Evolutionary conservation across 2,888 invertebrate genomes (phyloP).

Genomic region (Drosophila planitibia): DNA sequence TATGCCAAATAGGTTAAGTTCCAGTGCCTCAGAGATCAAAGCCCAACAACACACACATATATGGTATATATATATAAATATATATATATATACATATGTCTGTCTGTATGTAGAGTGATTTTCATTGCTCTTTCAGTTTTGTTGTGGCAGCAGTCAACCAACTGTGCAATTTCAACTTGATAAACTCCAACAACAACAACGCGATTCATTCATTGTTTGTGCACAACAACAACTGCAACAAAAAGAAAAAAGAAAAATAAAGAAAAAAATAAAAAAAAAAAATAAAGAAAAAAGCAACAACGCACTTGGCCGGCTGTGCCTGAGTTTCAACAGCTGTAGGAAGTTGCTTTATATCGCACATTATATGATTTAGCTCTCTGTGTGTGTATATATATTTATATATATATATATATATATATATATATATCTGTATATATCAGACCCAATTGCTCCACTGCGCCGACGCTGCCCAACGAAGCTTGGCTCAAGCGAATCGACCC

Average conservation of each 20-base stretch:
- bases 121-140: conserved; percentile 44
- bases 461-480: conserved; percentile 61
- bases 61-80: background rate
- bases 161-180: conserved; percentile 71
- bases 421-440: conserved; percentile 15
- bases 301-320: conserved; percentile 62
- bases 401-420: background rate
- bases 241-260: conserved; percentile 7
- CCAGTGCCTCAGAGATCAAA: conserved; percentile 15
- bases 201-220: conserved; percentile 71
- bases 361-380: conserved; percentile 34
- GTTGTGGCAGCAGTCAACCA: conserved; percentile 65
- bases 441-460: conserved; percentile 42
- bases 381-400: conserved; percentile 4
- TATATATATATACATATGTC: background rate
- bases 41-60: background rate
- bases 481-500: conserved; percentile 66
- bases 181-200: conserved; percentile 56
- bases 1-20: conserved; percentile 21
- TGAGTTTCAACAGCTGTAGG: conserved; percentile 68
- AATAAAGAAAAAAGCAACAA: conserved; percentile 30
- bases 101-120: conserved; percentile 25
- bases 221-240: conserved; percentile 40
- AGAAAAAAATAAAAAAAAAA: too few relatives aligned
- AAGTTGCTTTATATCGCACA: conserved; percentile 59